Evolutionary conservation across 2,797 vertebrate genomes (phyloP).

Genomic region (Ctenochaetus hawaiiensis): DNA sequence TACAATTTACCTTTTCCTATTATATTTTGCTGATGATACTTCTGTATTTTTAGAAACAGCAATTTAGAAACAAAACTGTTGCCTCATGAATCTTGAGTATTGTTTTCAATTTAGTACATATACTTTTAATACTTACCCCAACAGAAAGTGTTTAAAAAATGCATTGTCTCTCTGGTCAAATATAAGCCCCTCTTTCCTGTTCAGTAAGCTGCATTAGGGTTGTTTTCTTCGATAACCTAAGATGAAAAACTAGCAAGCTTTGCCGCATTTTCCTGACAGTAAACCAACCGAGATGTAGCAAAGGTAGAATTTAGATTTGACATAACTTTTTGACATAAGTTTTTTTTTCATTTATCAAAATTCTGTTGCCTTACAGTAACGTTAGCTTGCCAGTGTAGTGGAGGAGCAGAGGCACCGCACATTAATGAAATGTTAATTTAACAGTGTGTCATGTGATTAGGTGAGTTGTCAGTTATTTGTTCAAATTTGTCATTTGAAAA

Average conservation of each 20-base stretch:
- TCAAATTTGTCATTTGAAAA: neutral
- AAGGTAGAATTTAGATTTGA: neutral
- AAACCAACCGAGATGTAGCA: too few relatives aligned
- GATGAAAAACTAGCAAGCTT: neutral
- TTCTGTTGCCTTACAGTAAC: neutral
- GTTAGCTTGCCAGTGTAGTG: constrained; percentile 1
- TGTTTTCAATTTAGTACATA: too few relatives aligned
- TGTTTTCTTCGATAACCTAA: neutral
- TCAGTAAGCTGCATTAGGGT: neutral
- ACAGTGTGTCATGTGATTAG: neutral
- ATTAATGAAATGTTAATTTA: neutral
- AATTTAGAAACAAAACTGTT: neutral
- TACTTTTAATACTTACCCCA: neutral
- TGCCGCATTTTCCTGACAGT: too few relatives aligned
- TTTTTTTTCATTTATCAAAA: neutral
- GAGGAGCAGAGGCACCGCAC: neutral
- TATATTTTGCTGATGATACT: neutral
- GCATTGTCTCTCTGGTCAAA: neutral
- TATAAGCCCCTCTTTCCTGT: neutral
- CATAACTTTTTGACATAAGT: neutral
- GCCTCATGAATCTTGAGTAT: too few relatives aligned
- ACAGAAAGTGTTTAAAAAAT: neutral
- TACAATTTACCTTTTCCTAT: neutral
- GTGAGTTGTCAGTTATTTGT: neutral
- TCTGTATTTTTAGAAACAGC: neutral